These are phyloP conservation scores for Tigriopus japonicus DNA, from an alignment of 1,140 invertebrate species.

Conservation along the genomic window DNA sequence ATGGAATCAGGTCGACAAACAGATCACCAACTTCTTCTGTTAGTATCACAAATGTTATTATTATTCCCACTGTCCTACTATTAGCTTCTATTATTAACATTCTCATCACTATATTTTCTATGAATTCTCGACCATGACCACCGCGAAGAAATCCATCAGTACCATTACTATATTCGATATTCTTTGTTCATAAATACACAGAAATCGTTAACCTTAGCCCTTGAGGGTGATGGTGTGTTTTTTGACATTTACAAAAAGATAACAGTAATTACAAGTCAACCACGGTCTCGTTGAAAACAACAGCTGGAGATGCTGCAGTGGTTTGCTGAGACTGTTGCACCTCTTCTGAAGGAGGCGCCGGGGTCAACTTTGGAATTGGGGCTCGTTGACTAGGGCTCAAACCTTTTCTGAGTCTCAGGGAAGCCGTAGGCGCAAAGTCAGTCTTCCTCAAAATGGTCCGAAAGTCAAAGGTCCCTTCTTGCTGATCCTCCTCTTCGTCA, in stretches of 20 bases:
- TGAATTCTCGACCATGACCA: no score
- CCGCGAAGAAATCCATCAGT: constrained; percentile 5
- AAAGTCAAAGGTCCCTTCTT: constrained; percentile 46
- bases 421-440: constrained; percentile 44
- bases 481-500: constrained; percentile 25
- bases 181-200: constrained; percentile 5
- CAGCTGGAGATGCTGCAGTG: no score
- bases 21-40: neutral
- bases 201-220: constrained; percentile 11
- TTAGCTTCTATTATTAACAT: no score
- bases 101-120: no score
- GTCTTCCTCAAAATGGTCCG: constrained; percentile 43
- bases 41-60: neutral
- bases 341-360: no score
- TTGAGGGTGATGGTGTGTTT: neutral
- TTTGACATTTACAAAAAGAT: no score
- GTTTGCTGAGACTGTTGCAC: no score
- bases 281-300: no score
- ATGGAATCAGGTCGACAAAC: neutral
- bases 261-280: no score
- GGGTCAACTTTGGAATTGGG: no score
- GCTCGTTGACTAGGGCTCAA: no score
- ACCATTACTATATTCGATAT: constrained; percentile 5
- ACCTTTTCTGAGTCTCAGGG: constrained; percentile 31
- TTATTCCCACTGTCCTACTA: no score